These are phyloP conservation scores for Gymnopithys bicolor DNA, from an alignment of 2,797 vertebrate species.

Conservation along the genomic window DNA sequence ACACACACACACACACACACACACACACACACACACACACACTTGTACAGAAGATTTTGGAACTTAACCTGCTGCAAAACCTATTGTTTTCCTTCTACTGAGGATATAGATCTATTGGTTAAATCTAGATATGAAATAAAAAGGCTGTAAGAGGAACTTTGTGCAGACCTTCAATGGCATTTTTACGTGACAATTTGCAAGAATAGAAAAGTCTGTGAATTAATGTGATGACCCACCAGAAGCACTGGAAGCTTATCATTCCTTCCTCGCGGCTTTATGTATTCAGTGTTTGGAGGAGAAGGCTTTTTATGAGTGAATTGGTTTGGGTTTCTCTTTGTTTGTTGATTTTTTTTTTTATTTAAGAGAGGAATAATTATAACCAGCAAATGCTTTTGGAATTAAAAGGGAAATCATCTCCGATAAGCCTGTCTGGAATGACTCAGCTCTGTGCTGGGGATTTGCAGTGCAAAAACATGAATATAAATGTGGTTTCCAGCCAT, in stretches of 20 bases:
- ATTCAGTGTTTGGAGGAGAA: neutral
- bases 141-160: neutral
- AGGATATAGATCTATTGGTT: neutral
- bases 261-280: neutral
- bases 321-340: neutral
- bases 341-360: neutral
- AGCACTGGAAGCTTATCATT: neutral
- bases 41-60: neutral
- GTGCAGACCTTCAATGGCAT: neutral
- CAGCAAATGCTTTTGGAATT: neutral
- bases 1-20: no score
- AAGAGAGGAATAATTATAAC: neutral
- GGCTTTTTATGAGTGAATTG: neutral
- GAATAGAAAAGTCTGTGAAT: neutral
- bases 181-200: neutral
- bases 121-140: neutral
- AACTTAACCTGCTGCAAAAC: neutral
- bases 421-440: conserved; percentile 6
- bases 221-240: neutral
- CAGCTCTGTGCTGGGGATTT: neutral
- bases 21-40: no score
- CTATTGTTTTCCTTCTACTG: neutral
- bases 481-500: neutral
- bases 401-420: neutral
- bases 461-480: neutral